Conservation (phyloP, 2,113 vertebrate genomes). For the Gavia stellata region DNA sequence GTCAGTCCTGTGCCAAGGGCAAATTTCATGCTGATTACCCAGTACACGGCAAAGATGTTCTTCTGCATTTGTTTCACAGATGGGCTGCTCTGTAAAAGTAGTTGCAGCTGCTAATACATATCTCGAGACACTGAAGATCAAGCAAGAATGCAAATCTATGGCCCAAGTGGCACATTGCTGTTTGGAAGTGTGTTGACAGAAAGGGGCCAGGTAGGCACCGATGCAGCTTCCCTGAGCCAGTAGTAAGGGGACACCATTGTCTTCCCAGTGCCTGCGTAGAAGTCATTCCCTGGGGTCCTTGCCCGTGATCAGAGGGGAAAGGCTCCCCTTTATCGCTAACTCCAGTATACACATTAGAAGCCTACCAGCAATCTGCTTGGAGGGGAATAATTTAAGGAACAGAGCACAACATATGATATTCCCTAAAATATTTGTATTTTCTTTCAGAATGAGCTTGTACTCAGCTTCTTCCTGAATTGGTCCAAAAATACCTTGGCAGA, state of each 20-base stretch:
- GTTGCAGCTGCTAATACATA: neutral
- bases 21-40: neutral
- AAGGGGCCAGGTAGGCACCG: neutral
- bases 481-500: constrained; percentile 32
- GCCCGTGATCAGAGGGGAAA: neutral
- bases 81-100: neutral
- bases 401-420: neutral
- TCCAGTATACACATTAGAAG: neutral
- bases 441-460: constrained; percentile 81
- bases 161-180: neutral
- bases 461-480: constrained; percentile 82
- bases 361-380: neutral
- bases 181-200: neutral
- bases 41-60: neutral
- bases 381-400: neutral
- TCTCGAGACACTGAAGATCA: neutral
- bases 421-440: neutral
- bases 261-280: neutral
- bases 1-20: neutral
- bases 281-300: neutral
- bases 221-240: neutral
- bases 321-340: neutral
- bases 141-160: neutral
- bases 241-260: neutral
- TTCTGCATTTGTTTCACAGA: neutral